These are phyloP conservation scores for Aphelocoma californica DNA, from an alignment of 2,797 vertebrate species.

Conservation along the genomic window DNA sequence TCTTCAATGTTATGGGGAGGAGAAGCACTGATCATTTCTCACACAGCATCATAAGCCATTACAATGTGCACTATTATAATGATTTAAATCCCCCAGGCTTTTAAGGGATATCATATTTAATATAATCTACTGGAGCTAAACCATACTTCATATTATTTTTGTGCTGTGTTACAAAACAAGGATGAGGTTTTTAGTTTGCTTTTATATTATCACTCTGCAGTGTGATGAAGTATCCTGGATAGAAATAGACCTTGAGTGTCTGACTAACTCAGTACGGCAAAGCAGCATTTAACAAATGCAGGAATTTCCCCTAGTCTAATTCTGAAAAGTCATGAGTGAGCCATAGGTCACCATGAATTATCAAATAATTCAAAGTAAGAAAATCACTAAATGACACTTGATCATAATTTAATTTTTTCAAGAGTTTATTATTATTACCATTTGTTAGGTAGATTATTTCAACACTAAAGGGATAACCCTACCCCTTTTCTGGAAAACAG, in stretches of 20 bases:
- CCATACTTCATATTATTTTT: conserved; percentile 6
- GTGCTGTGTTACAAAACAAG: neutral
- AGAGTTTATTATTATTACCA: neutral
- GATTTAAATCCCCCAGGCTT: conserved; percentile 29
- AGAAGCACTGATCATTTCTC: conserved; percentile 21
- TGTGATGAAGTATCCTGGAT: neutral
- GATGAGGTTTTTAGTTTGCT: neutral
- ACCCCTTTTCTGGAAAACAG: neutral
- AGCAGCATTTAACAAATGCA: neutral
- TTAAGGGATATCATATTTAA: conserved; percentile 41
- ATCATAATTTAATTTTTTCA: neutral
- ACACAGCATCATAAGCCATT: neutral
- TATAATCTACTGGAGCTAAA: neutral
- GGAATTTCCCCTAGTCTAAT: neutral
- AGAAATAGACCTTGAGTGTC: neutral
- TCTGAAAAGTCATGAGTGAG: neutral
- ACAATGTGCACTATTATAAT: neutral
- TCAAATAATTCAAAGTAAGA: neutral
- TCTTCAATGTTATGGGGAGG: neutral
- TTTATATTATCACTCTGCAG: neutral
- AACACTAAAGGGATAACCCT: neutral
- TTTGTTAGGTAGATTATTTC: neutral
- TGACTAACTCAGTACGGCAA: neutral
- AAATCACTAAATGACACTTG: neutral
- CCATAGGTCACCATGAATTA: neutral